Percentiles rank a stretch among this genome's conserved stretches.
These are phyloP conservation scores for Poecilia latipinna DNA, from an alignment of 2,113 vertebrate species.

Conservation along the genomic window DNA sequence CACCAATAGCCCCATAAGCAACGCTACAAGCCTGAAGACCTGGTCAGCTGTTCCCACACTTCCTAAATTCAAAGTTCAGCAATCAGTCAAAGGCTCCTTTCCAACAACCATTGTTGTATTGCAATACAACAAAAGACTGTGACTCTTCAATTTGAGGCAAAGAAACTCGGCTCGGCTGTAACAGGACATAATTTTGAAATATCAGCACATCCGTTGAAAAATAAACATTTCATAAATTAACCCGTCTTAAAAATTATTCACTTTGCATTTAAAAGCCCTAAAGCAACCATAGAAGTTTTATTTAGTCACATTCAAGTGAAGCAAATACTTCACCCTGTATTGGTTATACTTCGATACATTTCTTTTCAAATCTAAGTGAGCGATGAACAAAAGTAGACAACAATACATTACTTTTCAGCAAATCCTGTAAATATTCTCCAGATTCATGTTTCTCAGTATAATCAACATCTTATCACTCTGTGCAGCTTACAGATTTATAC, in stretches of 20 bases:
- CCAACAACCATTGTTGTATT: neutral
- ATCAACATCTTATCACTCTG: conserved; percentile 1
- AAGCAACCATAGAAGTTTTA: no score
- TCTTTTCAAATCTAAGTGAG: neutral
- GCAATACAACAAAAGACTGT: no score
- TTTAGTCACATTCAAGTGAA: no score
- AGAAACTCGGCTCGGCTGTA: no score
- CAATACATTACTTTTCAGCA: neutral
- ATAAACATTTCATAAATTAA: no score
- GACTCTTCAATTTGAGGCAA: no score
- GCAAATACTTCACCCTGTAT: no score
- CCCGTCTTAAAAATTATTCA: neutral
- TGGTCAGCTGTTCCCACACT: neutral
- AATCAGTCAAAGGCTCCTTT: neutral
- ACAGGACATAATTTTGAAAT: neutral
- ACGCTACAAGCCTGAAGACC: neutral
- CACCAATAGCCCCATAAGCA: no score
- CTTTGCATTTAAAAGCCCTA: no score
- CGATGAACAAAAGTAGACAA: neutral
- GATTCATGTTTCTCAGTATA: neutral
- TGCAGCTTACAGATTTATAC: neutral
- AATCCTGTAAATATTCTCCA: neutral
- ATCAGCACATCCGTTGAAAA: no score
- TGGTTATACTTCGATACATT: no score
- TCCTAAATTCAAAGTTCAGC: neutral